These are phyloP conservation scores for Thripadectes ignobilis DNA, from an alignment of 2,797 vertebrate species.

Conservation along the genomic window DNA sequence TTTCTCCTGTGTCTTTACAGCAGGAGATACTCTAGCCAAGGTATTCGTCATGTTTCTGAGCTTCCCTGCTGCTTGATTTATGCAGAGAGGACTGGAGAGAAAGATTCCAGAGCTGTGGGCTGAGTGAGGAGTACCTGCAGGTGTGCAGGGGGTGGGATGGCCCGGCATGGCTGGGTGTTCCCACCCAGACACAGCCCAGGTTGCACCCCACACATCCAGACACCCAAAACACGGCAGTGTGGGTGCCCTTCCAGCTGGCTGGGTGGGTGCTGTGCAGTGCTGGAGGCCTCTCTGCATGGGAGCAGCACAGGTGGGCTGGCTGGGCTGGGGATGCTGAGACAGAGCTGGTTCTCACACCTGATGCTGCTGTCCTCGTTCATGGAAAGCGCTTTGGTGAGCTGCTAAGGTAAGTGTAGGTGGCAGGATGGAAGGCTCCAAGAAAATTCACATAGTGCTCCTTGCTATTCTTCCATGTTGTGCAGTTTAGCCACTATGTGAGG, in stretches of 20 bases:
- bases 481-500: not conserved
- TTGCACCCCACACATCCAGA: accelerated
- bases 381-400: not conserved
- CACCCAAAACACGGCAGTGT: accelerated
- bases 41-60: conserved; percentile 74
- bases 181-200: not conserved
- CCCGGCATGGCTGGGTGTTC: not conserved
- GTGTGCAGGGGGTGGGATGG: not conserved
- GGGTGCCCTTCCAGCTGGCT: accelerated
- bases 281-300: accelerated
- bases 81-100: not conserved
- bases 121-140: not conserved
- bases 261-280: accelerated
- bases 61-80: conserved; percentile 77
- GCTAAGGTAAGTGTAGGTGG: not conserved
- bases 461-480: not conserved
- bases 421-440: not conserved
- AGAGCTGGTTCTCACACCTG: not conserved
- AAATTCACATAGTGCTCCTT: not conserved
- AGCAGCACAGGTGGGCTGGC: not conserved
- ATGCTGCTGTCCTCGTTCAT: accelerated
- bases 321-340: not conserved
- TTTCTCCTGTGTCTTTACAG: conserved; percentile 58
- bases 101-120: not conserved
- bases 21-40: conserved; percentile 70